Conservation (phyloP, 2,113 vertebrate genomes). For the Callipepla californica region DNA sequence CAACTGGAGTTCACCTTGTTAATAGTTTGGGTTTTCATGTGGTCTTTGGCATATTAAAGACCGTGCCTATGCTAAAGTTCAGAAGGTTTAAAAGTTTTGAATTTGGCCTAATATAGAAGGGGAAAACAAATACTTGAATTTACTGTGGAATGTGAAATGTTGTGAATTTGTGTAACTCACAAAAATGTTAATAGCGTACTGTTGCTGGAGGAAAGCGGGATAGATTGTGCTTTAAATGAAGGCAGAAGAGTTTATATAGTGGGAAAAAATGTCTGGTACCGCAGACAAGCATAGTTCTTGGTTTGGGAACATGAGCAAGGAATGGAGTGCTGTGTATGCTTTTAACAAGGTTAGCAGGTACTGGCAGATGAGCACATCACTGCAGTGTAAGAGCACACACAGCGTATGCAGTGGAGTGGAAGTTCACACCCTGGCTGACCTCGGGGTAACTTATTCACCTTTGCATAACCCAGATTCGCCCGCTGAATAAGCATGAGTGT, state of each 20-base stretch:
- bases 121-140: background rate
- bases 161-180: background rate
- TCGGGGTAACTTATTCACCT: slow-evolving; percentile 44
- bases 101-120: background rate
- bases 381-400: background rate
- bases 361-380: background rate
- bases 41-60: background rate
- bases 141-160: no score
- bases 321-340: background rate
- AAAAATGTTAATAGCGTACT: background rate
- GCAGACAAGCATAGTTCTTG: background rate
- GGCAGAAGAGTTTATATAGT: background rate
- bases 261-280: background rate
- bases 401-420: background rate
- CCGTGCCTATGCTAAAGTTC: background rate
- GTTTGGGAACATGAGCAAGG: background rate
- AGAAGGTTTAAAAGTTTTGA: background rate
- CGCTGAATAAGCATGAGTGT: background rate
- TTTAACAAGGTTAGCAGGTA: background rate
- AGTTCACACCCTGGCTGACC: slow-evolving; percentile 57
- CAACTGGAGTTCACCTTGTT: background rate
- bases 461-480: slow-evolving; percentile 43
- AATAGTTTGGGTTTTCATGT: background rate
- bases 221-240: background rate
- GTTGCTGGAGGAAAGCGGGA: slow-evolving; percentile 1